These are phyloP conservation scores for Gadus chalcogrammus DNA, from an alignment of 2,113 vertebrate species.

Conservation along the genomic window DNA sequence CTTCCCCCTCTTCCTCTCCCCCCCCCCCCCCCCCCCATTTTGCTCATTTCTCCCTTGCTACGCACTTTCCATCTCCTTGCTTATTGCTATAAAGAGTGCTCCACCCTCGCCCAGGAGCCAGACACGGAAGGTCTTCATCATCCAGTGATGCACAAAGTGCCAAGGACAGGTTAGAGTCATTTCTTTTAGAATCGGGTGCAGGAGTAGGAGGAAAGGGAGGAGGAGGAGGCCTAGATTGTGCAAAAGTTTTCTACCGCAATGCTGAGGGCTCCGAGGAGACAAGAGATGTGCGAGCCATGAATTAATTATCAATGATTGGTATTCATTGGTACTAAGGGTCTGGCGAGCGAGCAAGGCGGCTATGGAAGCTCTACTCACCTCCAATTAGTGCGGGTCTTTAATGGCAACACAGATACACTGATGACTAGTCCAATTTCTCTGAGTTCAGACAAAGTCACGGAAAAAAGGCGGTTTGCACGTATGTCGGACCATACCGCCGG, in stretches of 20 bases:
- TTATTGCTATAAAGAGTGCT: constrained; percentile 44
- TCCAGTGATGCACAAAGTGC: constrained; percentile 38
- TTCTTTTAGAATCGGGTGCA: constrained; percentile 13
- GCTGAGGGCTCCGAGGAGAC: too few species aligned
- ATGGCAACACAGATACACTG: constrained; percentile 25
- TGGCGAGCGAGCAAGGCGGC: too few species aligned
- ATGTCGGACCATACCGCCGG: constrained; percentile 45
- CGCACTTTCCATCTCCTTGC: constrained; percentile 26
- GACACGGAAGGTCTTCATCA: constrained; percentile 55
- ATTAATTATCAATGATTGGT: too few species aligned
- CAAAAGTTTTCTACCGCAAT: too few species aligned
- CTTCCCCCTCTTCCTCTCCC: neutral
- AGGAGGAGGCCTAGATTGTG: constrained; percentile 10
- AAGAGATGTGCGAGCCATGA: too few species aligned
- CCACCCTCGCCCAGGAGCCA: constrained; percentile 36
- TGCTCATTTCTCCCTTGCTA: constrained; percentile 26
- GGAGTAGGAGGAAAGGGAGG: constrained; percentile 10
- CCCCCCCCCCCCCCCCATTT: neutral
- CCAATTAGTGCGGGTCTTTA: constrained; percentile 39
- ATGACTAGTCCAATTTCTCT: too few species aligned
- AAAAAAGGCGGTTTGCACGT: constrained; percentile 19
- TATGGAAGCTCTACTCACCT: constrained; percentile 15
- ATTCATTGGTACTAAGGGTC: too few species aligned
- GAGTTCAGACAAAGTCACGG: too few species aligned
- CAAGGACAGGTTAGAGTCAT: constrained; percentile 65